Evolutionary conservation across 2,113 vertebrate genomes (phyloP), one percentile per base, ranked within the genome.

Genomic region (Panthera uncia): DNA sequence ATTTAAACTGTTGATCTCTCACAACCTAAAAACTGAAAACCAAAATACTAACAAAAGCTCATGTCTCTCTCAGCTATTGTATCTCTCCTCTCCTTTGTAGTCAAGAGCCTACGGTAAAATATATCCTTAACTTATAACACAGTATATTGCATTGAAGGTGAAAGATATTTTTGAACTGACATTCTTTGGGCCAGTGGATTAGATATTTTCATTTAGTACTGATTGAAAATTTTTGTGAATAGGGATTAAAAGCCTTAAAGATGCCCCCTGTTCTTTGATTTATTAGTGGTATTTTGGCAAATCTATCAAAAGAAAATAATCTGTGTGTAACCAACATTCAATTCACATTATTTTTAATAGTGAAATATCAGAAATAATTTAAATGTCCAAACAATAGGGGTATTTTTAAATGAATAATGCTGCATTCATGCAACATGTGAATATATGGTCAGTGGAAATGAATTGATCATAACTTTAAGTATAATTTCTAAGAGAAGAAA

Each of bases 271-370:
- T 63, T 69, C 16, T 93, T 69, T 66, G 11, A 91, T 61, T 94
- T 88, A 79, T 65, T 45, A 66, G 55, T 19, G n/a, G 23, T 18
- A 8, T 45, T 61, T 91, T n/a, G 55, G 79, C 9, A 83, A 41
- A 63, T 79, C 2, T 85, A 31, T 63, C 21, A 63, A 16, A 82
- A 68, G 79, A n/a, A 71, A 80, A 94, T 50, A 82, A 74, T 55
- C 11, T 13, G 33, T 14, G 27, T 83, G 4, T 50, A 80, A 68
- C 4, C 65, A 94, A 36, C n/a, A 66, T 89, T 85, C 13, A 31
- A 36, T 16, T 95, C 38, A n/a, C 7, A 52, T 96, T 57, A 96
- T 87, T 89, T 85, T 82, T 76, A 96, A 36, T 27, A 69, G 52
- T 76, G 10, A 82, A 76, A 82, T 16, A 5, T 33, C 74, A 29